Base-by-base conservation (phyloP, 2,113 vertebrate species). In the Rhinopithecus roxellana region DNA sequence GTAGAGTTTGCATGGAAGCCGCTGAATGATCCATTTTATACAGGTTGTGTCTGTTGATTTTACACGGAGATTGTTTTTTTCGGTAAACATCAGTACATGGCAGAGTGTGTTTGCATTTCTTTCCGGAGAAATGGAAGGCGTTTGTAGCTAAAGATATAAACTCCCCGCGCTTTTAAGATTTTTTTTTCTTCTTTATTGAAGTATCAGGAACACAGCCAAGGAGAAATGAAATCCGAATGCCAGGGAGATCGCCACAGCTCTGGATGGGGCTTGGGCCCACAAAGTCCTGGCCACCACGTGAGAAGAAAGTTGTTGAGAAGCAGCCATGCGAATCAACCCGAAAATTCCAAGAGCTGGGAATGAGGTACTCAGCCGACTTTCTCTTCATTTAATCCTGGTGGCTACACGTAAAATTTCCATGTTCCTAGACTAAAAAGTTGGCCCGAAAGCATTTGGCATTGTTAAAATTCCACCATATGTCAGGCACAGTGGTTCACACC, bases 11-110 rank as follows among this genome's bases (percentile, higher is more conserved):
- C 81, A 59, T 32, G 98, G 97, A 96, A 89, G 95, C 83, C 88
- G 97, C 97, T 98, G 98, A 98, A 94, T 94, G 98, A 98, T 97
- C 55, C 5, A n/a, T 94, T 97, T 97, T 96, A 79, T 96, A 91
- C 93, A 92, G 32, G 69, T 81, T 85, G 91, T 70, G 80, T 57
- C 95, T 98, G 96, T 98, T 98, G 98, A 6, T 96, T 98, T 98
- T 98, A 81, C 61, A 69, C 0, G 2, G 27, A 61, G 43, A 43
- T 95, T 97, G 93, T 94, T 91, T 57, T 88, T 81, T 61, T 45
- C 85, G 32, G 95, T 92, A 98, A 98, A 98, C 48, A 97, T 84
- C 93, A 97, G 94, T 95, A 87, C 90, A 89, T 3, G 87, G 94
- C 95, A 94, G 94, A 50, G 38, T 57, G 83, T 93, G 64, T 79